Base-by-base conservation (phyloP, 2,797 vertebrate species). In the Leptatherina wallacei region DNA sequence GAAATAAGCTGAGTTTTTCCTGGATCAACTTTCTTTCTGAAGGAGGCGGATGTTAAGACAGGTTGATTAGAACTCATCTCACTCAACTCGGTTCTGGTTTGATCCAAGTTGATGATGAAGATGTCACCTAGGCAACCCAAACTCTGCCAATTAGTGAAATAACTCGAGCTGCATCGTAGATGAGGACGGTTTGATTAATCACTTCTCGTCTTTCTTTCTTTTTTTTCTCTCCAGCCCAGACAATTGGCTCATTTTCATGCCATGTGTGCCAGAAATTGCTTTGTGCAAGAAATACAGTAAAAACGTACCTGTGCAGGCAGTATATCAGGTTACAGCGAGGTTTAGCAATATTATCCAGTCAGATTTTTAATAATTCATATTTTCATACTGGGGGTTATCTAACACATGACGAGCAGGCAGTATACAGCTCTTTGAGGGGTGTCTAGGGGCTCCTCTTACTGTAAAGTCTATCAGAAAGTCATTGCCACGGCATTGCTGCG, bases 111-210 rank as follows among this genome's bases (percentile, higher is more conserved):
- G 90, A 86, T 90, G 89, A 91, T 85, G 79, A 91, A 88, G 80
- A 88, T 77, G 80, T 84, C 79, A 66, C 65, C 67, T 54, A 77
- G 85, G 88, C 85, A 89, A 87, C 84, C 73, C 85, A 86, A 87
- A 84, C 85, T 78, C 62, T 36, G 75, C 78, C 89, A 87, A 92
- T 93, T 93, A 93, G 90, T 89, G 84, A 92, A 94, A 84, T 79
- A 91, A 91, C 84, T 92, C 83, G 70, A 85, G 73, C 80, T 84
- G 85, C 91, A 93, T 89, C 89, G 85, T 87, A 88, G 73, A 91
- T 84, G 80, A 64, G 78, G 58, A 72, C 73, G 62, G 71, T 88
- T 88, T 91, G 88, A 93, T 93, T 87, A 89, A 89, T 91, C 87
- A 78, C 85, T 60, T 61, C 74, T 71, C 54, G 73, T 75, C 54